A percentile compares a stretch with the other conserved stretches of the same genome.
Evolutionary conservation across 1,140 invertebrate species (phyloP).

Genomic region (Drosophila bifasciata): DNA sequence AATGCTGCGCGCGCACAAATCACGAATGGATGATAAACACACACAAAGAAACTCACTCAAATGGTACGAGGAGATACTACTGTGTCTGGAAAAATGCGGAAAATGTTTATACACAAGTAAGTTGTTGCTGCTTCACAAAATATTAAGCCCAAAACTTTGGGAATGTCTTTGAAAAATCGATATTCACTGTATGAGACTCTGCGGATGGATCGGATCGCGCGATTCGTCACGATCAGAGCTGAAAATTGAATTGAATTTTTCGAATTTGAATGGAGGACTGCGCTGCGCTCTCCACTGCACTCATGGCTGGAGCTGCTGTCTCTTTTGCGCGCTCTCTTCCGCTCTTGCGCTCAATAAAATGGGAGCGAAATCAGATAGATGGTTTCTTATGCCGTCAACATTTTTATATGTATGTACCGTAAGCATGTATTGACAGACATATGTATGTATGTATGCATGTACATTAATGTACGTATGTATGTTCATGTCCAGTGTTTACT

Average conservation of each 20-base stretch:
- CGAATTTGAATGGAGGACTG: too few relatives aligned
- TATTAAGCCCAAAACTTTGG: neutral
- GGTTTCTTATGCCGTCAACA: conserved; percentile 18
- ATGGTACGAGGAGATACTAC: conserved; percentile 14
- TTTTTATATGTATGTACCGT: conserved; percentile 10
- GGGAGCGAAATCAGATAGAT: conserved; percentile 31
- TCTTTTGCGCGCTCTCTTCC: too few relatives aligned
- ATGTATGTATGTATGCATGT: neutral
- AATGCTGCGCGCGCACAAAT: conserved; percentile 34
- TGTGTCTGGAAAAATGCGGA: conserved; percentile 5
- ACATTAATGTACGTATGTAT: neutral
- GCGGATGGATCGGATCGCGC: conserved; percentile 19
- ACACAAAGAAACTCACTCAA: conserved; percentile 33
- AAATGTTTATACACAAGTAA: conserved; percentile 2
- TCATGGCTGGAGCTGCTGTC: too few relatives aligned
- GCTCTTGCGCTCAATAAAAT: too few relatives aligned
- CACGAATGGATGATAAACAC: neutral
- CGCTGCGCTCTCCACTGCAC: too few relatives aligned
- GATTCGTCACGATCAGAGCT: conserved; percentile 36
- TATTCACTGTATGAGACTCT: conserved; percentile 23
- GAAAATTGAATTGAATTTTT: conserved; percentile 6
- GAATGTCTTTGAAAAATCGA: conserved; percentile 15
- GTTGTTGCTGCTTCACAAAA: conserved; percentile 15
- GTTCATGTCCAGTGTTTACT: neutral
- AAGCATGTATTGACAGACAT: too few relatives aligned